These are phyloP conservation scores for human (Homo sapiens) DNA, from an alignment of 2,113 vertebrate species.

Conservation along the genomic window DNA sequence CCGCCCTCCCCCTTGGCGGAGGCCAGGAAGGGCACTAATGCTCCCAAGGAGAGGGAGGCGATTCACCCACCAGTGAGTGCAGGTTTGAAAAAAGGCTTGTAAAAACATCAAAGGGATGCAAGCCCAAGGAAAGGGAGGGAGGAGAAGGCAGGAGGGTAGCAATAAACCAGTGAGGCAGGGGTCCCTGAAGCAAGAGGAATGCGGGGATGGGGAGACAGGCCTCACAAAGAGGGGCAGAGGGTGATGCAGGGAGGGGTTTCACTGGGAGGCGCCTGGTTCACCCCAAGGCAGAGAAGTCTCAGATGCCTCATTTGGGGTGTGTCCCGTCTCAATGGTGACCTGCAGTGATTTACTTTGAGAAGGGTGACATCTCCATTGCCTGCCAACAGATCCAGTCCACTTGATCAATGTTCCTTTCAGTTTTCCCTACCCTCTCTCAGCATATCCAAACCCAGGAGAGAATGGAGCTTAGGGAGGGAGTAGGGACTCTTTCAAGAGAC, in stretches of 20 bases:
- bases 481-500: conserved; percentile 74
- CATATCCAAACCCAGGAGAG: conserved; percentile 43
- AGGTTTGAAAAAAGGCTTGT: background rate
- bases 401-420: background rate
- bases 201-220: background rate
- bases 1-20: background rate
- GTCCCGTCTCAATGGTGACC: background rate
- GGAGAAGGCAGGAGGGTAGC: background rate
- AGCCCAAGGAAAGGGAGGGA: background rate
- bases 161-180: background rate
- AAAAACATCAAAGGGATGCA: conserved; percentile 71
- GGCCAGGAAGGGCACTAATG: conserved; percentile 79
- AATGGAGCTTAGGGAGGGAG: background rate
- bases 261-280: conserved; percentile 39
- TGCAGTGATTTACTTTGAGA: conserved; percentile 37
- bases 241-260: background rate
- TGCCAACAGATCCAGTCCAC: background rate
- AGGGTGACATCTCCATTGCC: background rate
- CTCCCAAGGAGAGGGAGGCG: conserved; percentile 49
- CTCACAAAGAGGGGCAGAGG: background rate
- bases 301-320: background rate
- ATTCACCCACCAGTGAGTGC: conserved; percentile 41
- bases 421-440: background rate
- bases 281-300: conserved; percentile 17
- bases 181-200: background rate